These are phyloP conservation scores for Pyralis farinalis DNA, from an alignment of 2,888 invertebrate genomes.

Conservation along the genomic window DNA sequence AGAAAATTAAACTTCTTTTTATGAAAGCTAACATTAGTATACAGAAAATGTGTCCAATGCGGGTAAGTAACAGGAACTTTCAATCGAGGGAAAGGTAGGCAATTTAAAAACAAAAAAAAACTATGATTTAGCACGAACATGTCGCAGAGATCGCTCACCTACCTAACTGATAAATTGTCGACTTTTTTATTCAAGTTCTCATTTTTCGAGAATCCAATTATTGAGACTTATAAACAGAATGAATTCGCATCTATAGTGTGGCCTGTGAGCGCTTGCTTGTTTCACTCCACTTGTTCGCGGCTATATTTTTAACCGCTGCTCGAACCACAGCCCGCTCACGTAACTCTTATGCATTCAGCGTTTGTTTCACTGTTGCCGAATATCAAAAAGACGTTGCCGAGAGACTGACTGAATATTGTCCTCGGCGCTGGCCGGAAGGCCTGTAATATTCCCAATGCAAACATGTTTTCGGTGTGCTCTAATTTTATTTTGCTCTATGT, in stretches of 20 bases:
- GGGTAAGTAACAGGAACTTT: constrained; percentile 65
- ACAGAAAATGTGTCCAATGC: constrained; percentile 57
- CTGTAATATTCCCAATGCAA: constrained; percentile 52
- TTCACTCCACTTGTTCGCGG: constrained; percentile 29
- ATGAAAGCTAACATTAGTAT: constrained; percentile 57
- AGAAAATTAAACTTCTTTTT: constrained; percentile 69
- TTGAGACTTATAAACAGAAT: constrained; percentile 53
- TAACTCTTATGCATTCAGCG: constrained; percentile 34
- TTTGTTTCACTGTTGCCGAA: constrained; percentile 38
- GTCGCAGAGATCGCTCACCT: constrained; percentile 52
- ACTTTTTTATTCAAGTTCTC: constrained; percentile 69
- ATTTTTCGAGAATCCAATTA: constrained; percentile 67
- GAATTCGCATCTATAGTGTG: constrained; percentile 38
- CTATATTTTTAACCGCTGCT: constrained; percentile 35
- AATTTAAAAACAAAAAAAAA: constrained; percentile 67
- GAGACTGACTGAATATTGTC: constrained; percentile 39
- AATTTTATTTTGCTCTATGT: constrained; percentile 56
- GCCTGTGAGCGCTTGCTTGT: constrained; percentile 37
- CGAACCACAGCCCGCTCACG: constrained; percentile 23
- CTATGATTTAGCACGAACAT: constrained; percentile 73
- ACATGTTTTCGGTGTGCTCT: constrained; percentile 51
- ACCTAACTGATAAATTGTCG: constrained; percentile 68
- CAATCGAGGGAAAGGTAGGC: constrained; percentile 44
- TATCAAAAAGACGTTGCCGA: constrained; percentile 36
- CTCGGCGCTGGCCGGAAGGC: constrained; percentile 28